These are phyloP conservation scores for Drosophila tripunctata DNA, from an alignment of 2,888 invertebrate species.

Conservation along the genomic window DNA sequence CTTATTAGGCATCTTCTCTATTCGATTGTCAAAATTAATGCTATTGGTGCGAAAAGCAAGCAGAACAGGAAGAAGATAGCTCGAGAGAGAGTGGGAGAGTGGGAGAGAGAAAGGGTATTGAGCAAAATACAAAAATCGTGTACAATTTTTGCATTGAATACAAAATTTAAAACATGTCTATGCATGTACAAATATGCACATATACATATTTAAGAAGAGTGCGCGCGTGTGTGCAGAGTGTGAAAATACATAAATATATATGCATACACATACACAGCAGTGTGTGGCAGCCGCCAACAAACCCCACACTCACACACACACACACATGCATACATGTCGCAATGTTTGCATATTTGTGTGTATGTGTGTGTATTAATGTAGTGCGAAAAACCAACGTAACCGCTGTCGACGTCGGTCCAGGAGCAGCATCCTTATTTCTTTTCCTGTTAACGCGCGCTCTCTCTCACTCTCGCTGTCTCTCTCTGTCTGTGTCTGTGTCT, in stretches of 20 bases:
- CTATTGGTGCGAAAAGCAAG: conserved; percentile 23
- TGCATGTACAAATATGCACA: conserved; percentile 42
- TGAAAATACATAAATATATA: conserved; percentile 48
- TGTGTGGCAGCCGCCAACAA: conserved; percentile 65
- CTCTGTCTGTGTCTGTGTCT: too few relatives aligned
- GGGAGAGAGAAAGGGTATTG: too few relatives aligned
- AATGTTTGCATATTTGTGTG: background rate
- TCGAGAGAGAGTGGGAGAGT: too few relatives aligned
- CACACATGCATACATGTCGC: conserved; percentile 20
- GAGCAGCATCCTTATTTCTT: conserved; percentile 68
- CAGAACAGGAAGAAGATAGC: conserved; percentile 1
- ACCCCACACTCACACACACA: conserved; percentile 45
- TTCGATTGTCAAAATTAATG: conserved; percentile 32
- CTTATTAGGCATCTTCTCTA: conserved; percentile 26
- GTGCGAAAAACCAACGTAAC: conserved; percentile 67
- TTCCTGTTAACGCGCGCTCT: conserved; percentile 55
- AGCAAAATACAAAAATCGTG: conserved; percentile 32
- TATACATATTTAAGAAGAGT: conserved; percentile 25
- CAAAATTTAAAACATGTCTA: conserved; percentile 50
- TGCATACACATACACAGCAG: conserved; percentile 44
- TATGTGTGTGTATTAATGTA: conserved; percentile 34
- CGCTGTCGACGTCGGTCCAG: conserved; percentile 58
- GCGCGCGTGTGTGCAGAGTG: conserved; percentile 64
- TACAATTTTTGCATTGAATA: conserved; percentile 42
- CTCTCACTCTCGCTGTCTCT: conserved; percentile 10